Evolutionary conservation across 2,113 vertebrate species (phyloP).

Genomic region (Thymallus thymallus): DNA sequence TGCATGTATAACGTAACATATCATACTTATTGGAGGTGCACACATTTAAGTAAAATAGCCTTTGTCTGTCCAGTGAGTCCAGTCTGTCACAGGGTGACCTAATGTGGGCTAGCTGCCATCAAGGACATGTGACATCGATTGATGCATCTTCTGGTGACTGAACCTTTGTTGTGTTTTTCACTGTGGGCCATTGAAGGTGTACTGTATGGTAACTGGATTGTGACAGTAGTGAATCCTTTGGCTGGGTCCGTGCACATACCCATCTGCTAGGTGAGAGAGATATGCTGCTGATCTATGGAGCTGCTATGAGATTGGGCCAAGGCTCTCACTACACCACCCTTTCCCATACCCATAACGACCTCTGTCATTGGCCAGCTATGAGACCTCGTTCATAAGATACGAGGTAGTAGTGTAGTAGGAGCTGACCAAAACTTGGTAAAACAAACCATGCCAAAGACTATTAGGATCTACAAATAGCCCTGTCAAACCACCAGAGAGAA

Average conservation of each 20-base stretch:
- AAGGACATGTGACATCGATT: no score
- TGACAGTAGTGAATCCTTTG: not conserved
- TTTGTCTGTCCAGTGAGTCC: no score
- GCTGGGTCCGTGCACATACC: not conserved
- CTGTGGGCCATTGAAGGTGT: not conserved
- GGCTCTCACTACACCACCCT: not conserved
- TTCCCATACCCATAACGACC: not conserved
- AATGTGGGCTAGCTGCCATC: constrained; percentile 31
- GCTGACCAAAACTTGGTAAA: not conserved
- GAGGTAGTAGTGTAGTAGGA: not conserved
- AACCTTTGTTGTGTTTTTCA: not conserved
- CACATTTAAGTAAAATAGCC: no score
- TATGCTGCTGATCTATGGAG: not conserved
- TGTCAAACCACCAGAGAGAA: not conserved
- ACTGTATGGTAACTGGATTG: not conserved
- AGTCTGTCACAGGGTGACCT: constrained; percentile 33
- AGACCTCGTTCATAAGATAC: not conserved
- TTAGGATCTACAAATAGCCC: not conserved
- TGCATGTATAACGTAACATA: no score
- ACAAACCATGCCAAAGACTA: not conserved
- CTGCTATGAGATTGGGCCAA: not conserved
- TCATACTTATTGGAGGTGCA: no score
- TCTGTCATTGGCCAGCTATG: not conserved
- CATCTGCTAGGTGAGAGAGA: not conserved
- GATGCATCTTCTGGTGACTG: no score